Evolutionary conservation across 2,888 invertebrate genomes (phyloP).

Genomic region (Oscheius onirici): DNA sequence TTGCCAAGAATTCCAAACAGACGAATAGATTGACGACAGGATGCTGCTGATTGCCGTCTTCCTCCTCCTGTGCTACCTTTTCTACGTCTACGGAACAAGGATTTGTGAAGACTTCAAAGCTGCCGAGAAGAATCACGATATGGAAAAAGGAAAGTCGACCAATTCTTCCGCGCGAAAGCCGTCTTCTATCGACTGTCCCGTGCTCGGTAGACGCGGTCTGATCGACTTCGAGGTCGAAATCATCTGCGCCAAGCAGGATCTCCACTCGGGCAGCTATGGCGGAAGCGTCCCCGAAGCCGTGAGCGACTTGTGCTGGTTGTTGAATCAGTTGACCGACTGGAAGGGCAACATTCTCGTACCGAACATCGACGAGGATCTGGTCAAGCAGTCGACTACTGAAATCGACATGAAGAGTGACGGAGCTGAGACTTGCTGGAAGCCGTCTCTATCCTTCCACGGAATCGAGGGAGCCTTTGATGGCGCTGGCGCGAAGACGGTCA

Average conservation of each 20-base stretch:
- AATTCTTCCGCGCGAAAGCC: no score
- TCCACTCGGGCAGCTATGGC: slow-evolving; percentile 16
- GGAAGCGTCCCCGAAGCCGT: slow-evolving; percentile 5
- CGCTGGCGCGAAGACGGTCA: slow-evolving; percentile 7
- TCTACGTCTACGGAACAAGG: no score
- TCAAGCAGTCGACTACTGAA: neutral
- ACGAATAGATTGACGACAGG: no score
- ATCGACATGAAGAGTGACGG: neutral
- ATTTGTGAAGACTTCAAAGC: no score
- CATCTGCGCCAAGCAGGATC: slow-evolving; percentile 8
- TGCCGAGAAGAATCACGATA: no score
- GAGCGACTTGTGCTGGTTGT: slow-evolving; percentile 4
- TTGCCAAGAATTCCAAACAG: no score
- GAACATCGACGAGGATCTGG: neutral
- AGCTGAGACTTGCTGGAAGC: neutral
- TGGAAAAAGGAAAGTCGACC: no score
- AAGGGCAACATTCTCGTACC: neutral
- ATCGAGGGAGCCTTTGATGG: slow-evolving; percentile 13
- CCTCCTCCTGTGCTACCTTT: no score
- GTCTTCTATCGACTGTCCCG: no score
- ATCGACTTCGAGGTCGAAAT: slow-evolving; percentile 8
- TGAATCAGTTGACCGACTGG: neutral
- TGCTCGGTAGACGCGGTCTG: neutral
- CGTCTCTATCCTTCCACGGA: slow-evolving; percentile 6
- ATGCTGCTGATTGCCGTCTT: no score